Evolutionary conservation across 2,888 invertebrate genomes (phyloP).

Genomic region (Lasioglossum morio): DNA sequence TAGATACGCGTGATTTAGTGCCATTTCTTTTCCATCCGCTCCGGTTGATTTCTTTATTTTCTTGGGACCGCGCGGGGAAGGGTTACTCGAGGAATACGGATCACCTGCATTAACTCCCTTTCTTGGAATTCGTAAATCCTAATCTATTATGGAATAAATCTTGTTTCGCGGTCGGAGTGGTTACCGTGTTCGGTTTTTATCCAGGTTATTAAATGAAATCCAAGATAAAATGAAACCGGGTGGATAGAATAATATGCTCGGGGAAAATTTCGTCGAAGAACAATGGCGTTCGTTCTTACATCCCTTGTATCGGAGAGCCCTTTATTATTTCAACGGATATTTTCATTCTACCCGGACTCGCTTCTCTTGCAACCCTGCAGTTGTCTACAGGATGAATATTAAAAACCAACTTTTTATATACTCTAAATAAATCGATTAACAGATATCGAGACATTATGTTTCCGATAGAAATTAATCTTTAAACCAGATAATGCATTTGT

Average conservation of each 20-base stretch:
- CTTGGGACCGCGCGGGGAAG: constrained; percentile 26
- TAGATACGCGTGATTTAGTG: constrained; percentile 43
- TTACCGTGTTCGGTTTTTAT: background rate
- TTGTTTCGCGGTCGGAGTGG: constrained; percentile 17
- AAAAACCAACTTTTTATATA: background rate
- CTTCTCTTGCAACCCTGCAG: background rate
- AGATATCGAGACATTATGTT: background rate
- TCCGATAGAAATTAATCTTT: background rate
- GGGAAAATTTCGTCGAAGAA: background rate
- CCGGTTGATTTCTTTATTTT: constrained; percentile 50
- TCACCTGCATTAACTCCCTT: constrained; percentile 39
- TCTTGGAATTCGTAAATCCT: constrained; percentile 36
- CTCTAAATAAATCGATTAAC: background rate
- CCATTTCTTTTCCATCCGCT: constrained; percentile 48
- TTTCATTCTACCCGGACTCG: background rate
- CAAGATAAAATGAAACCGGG: background rate
- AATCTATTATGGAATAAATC: constrained; percentile 38
- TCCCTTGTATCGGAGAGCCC: too few species aligned
- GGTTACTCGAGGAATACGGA: constrained; percentile 48
- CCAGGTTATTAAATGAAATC: background rate
- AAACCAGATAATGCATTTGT: background rate
- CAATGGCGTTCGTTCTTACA: background rate
- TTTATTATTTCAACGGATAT: background rate
- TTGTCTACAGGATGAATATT: background rate
- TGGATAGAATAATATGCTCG: background rate